phyloP scores from a whole-genome alignment of 2,888 invertebrate genomes.

The Thecophora atra region DNA sequence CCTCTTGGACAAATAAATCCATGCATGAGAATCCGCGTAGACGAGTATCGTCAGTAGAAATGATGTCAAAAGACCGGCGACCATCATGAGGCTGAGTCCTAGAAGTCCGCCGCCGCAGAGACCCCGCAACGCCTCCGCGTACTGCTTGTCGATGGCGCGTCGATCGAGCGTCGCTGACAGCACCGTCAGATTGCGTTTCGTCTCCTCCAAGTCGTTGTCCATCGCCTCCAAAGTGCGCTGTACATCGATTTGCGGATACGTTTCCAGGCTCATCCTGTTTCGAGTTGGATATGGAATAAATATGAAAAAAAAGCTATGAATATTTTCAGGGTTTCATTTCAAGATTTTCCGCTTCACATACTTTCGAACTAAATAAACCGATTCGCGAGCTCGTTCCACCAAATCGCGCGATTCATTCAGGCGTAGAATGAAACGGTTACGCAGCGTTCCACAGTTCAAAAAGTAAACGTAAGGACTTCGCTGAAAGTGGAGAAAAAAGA shows the following conservation, averaged over 20 bases:
- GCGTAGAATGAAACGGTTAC: slow-evolving; percentile 65
- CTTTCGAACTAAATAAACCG: slow-evolving; percentile 62
- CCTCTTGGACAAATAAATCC: slow-evolving; percentile 95
- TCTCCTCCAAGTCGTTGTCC: slow-evolving; percentile 63
- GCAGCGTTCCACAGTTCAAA: slow-evolving; percentile 64
- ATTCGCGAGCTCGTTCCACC: slow-evolving; percentile 65
- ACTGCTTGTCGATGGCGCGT: slow-evolving; percentile 82
- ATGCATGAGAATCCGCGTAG: slow-evolving; percentile 94
- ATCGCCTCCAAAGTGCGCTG: slow-evolving; percentile 60
- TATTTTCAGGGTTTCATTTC: not conserved
- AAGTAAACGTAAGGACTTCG: slow-evolving; percentile 65
- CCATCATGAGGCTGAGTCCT: slow-evolving; percentile 85
- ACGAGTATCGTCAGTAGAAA: slow-evolving; percentile 91
- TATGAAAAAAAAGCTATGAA: not conserved
- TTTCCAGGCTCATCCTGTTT: slow-evolving; percentile 64
- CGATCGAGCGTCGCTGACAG: slow-evolving; percentile 79
- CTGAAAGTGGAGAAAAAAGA: slow-evolving; percentile 48
- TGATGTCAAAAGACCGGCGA: slow-evolving; percentile 87
- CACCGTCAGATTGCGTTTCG: slow-evolving; percentile 65
- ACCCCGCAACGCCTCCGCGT: slow-evolving; percentile 80
- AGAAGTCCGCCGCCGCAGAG: slow-evolving; percentile 84
- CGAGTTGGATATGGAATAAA: slow-evolving; percentile 1
- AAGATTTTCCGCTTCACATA: slow-evolving; percentile 44
- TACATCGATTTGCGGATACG: slow-evolving; percentile 64
- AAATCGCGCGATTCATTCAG: slow-evolving; percentile 65